Conservation (phyloP, 2,113 vertebrate genomes). For the Sorex araneus region DNA sequence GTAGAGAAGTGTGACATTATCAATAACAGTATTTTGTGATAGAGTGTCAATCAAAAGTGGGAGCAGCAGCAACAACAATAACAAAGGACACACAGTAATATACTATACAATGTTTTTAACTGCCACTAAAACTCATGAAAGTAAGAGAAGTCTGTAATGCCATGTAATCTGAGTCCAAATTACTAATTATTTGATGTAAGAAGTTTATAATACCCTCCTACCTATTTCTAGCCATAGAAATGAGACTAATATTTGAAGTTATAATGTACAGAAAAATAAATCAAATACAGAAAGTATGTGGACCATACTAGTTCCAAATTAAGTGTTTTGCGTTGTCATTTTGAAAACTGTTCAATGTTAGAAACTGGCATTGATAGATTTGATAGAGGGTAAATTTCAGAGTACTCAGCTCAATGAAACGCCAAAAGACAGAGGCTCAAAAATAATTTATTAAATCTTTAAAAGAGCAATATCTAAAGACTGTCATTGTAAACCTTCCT, state of each 20-base stretch:
- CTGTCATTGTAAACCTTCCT: background rate
- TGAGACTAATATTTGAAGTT: background rate
- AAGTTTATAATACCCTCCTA: background rate
- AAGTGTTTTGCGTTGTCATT: background rate
- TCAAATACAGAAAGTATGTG: background rate
- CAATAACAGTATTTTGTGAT: too few relatives aligned
- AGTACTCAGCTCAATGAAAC: slow-evolving; percentile 1
- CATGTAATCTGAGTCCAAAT: background rate
- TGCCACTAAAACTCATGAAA: background rate
- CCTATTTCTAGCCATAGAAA: background rate
- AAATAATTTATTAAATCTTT: background rate
- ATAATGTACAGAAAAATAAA: background rate
- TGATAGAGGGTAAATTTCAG: background rate
- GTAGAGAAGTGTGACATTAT: too few relatives aligned
- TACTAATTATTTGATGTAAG: background rate
- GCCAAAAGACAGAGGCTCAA: background rate
- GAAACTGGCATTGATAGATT: background rate
- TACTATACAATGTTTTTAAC: background rate
- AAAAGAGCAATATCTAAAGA: background rate
- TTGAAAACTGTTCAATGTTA: background rate
- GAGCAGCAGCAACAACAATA: too few relatives aligned
- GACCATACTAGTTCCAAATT: background rate
- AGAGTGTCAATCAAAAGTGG: too few relatives aligned
- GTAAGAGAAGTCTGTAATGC: background rate
- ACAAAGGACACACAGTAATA: too few relatives aligned